phyloP scores from a whole-genome alignment of 2,888 invertebrate genomes.

The Phalera bucephala region DNA sequence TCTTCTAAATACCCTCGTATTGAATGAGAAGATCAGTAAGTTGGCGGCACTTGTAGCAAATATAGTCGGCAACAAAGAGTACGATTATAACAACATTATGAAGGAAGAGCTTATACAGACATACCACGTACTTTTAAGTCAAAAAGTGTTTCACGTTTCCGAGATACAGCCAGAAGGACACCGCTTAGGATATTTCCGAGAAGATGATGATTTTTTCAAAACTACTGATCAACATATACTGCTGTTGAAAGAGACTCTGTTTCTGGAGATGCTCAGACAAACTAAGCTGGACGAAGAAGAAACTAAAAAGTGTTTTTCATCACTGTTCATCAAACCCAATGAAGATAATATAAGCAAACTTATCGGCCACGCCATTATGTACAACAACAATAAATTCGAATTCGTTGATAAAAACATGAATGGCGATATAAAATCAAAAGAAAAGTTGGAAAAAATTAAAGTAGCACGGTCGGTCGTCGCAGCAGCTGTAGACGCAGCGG shows the following conservation, averaged over 20 bases:
- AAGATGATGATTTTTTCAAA: slow-evolving; percentile 13
- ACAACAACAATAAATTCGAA: neutral
- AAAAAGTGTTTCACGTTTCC: slow-evolving; percentile 11
- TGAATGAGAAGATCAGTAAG: slow-evolving; percentile 9
- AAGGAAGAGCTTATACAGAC: slow-evolving; percentile 14
- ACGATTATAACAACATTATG: slow-evolving; percentile 7
- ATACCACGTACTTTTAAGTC: slow-evolving; percentile 19
- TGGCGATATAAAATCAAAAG: neutral
- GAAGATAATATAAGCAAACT: neutral
- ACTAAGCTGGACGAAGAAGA: no score
- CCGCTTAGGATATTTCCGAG: slow-evolving; percentile 7
- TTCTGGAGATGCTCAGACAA: slow-evolving; percentile 8
- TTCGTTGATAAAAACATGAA: neutral
- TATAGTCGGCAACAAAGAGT: slow-evolving; percentile 5
- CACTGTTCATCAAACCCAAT: neutral
- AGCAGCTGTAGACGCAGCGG: neutral
- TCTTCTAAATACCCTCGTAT: slow-evolving; percentile 10
- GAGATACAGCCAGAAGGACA: slow-evolving; percentile 8
- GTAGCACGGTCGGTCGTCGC: neutral
- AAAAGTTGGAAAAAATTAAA: neutral
- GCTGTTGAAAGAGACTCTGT: slow-evolving; percentile 11
- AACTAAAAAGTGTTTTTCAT: neutral
- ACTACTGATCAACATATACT: slow-evolving; percentile 8
- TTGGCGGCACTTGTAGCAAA: slow-evolving; percentile 11
- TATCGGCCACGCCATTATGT: neutral